Conservation (phyloP, 2,888 invertebrate species). For the Drosophila diplacantha region DNA sequence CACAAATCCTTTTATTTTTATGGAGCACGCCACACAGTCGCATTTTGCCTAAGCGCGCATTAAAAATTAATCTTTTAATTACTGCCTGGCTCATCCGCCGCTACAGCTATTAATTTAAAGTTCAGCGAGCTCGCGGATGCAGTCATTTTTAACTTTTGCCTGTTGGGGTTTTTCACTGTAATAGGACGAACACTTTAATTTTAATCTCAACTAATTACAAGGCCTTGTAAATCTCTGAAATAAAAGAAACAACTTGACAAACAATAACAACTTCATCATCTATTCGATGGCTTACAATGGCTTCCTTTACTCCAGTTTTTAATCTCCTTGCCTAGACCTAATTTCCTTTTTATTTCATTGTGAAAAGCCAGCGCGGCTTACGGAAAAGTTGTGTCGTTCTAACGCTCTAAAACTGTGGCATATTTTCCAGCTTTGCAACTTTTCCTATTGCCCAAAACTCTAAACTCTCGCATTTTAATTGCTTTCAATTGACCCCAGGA, state of each 20-base stretch:
- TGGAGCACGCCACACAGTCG: conserved; percentile 23
- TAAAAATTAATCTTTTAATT: conserved; percentile 72
- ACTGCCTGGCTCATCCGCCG: conserved; percentile 34
- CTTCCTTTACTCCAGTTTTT: background rate
- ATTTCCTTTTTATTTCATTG: conserved; percentile 6
- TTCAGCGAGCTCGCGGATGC: conserved; percentile 3
- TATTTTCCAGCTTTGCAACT: conserved; percentile 30
- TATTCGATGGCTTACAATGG: background rate
- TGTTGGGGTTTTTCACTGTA: background rate
- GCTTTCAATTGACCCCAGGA: conserved; percentile 63
- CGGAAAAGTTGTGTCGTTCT: conserved; percentile 1
- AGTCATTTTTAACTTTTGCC: conserved; percentile 3
- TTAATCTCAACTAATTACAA: background rate
- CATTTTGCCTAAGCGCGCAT: conserved; percentile 55
- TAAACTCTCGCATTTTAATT: conserved; percentile 52
- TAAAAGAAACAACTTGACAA: background rate
- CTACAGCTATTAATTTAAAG: conserved; percentile 33
- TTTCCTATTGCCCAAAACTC: conserved; percentile 29
- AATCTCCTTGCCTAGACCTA: conserved; percentile 13
- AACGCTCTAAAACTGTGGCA: conserved; percentile 11
- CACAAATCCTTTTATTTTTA: conserved; percentile 51
- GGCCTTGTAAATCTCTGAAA: background rate
- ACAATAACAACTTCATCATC: conserved; percentile 18
- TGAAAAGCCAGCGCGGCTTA: conserved; percentile 1
- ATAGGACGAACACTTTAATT: conserved; percentile 6